Conservation (phyloP, 2,888 invertebrate species). For the Ariolimax columbianus region DNA sequence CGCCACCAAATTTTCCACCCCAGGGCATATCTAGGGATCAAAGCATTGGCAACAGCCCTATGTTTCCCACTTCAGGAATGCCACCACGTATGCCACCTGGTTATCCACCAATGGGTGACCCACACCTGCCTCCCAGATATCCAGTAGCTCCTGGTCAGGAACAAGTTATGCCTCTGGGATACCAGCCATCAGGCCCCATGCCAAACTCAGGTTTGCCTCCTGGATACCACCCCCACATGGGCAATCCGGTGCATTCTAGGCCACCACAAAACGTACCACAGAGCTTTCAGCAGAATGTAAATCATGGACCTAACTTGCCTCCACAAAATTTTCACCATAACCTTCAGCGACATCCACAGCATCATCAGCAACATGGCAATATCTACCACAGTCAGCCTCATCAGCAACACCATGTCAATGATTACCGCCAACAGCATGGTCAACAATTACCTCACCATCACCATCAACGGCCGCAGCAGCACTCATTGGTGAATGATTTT, state of each 20-base stretch:
- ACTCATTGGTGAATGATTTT: slow-evolving; percentile 30
- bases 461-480: slow-evolving; percentile 22
- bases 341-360: slow-evolving; percentile 33
- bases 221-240: slow-evolving; percentile 47
- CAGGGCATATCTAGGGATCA: slow-evolving; percentile 45
- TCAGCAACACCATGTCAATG: slow-evolving; percentile 31
- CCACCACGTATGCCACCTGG: slow-evolving; percentile 50
- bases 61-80: slow-evolving; percentile 42
- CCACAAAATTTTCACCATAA: slow-evolving; percentile 46
- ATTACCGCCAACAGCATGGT: slow-evolving; percentile 43
- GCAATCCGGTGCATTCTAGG: slow-evolving; percentile 36
- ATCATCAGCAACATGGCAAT: slow-evolving; percentile 28
- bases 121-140: slow-evolving; percentile 43
- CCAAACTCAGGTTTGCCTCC: slow-evolving; percentile 41
- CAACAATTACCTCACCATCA: slow-evolving; percentile 24
- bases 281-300: slow-evolving; percentile 35
- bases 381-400: slow-evolving; percentile 21
- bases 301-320: slow-evolving; percentile 22
- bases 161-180: slow-evolving; percentile 41
- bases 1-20: slow-evolving; percentile 44
- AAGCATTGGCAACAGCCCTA: neutral
- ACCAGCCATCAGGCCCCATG: slow-evolving; percentile 41
- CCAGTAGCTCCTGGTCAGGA: slow-evolving; percentile 45
- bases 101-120: slow-evolving; percentile 48
- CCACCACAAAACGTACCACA: slow-evolving; percentile 46